These are phyloP conservation scores for Oryctolagus cuniculus DNA, from an alignment of 2,113 vertebrate species.

Conservation along the genomic window mOryCun1.1 NC_091451.1:40782001-40782500, in stretches of 20 bases:
- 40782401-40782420: background rate
- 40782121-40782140: background rate
- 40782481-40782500: background rate
- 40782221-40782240: background rate
- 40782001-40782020: background rate
- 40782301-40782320: background rate
- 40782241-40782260: background rate
- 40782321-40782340: background rate
- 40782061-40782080: background rate
- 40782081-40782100: background rate
- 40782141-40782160: background rate
- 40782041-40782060: background rate
- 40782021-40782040: too few species aligned
- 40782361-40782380: background rate
- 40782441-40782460: background rate
- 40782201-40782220: too few species aligned
- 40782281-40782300: background rate
- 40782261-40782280: background rate
- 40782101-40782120: background rate
- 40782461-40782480: background rate
- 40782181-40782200: too few species aligned
- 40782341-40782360: too few species aligned
- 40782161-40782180: background rate
- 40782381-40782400: background rate
- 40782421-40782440: background rate